phyloP scores from a whole-genome alignment of 1,140 invertebrate genomes.

The Mya arenaria region DNA sequence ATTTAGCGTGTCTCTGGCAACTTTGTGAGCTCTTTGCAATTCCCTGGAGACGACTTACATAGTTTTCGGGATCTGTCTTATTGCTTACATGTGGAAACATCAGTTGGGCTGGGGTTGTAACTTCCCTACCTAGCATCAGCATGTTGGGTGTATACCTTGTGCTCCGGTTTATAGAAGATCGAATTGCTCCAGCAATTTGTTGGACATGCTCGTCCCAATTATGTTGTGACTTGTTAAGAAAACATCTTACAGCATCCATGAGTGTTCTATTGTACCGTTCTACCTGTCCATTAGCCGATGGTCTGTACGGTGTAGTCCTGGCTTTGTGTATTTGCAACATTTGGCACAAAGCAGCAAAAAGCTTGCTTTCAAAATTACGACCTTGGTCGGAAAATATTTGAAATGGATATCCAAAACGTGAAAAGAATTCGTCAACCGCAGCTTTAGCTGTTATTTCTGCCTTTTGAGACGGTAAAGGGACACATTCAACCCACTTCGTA shows the following conservation, averaged over 20 bases:
- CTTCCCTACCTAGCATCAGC: slow-evolving; percentile 22
- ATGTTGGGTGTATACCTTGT: slow-evolving; percentile 30
- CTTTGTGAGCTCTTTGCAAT: neutral
- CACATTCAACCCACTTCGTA: slow-evolving; percentile 10
- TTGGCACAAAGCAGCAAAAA: slow-evolving; percentile 19
- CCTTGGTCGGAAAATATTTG: slow-evolving; percentile 37
- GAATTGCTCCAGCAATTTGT: slow-evolving; percentile 12
- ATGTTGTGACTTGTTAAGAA: neutral
- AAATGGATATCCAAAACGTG: slow-evolving; percentile 32
- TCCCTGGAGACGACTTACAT: neutral
- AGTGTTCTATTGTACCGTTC: slow-evolving; percentile 48
- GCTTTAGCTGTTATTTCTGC: neutral
- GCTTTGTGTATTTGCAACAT: neutral
- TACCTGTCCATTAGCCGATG: slow-evolving; percentile 46
- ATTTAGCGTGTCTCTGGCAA: neutral
- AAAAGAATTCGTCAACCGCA: slow-evolving; percentile 1
- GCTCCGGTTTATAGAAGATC: slow-evolving; percentile 2
- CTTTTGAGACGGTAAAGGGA: neutral
- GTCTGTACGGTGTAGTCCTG: slow-evolving; percentile 2
- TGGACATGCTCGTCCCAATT: slow-evolving; percentile 6
- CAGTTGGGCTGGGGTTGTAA: neutral
- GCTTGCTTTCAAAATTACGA: slow-evolving; percentile 38
- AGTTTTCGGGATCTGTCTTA: neutral
- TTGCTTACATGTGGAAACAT: neutral
- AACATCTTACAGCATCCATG: slow-evolving; percentile 31